These are phyloP conservation scores for Drosophila pandora DNA, from an alignment of 1,140 invertebrate species.

Conservation along the genomic window DNA sequence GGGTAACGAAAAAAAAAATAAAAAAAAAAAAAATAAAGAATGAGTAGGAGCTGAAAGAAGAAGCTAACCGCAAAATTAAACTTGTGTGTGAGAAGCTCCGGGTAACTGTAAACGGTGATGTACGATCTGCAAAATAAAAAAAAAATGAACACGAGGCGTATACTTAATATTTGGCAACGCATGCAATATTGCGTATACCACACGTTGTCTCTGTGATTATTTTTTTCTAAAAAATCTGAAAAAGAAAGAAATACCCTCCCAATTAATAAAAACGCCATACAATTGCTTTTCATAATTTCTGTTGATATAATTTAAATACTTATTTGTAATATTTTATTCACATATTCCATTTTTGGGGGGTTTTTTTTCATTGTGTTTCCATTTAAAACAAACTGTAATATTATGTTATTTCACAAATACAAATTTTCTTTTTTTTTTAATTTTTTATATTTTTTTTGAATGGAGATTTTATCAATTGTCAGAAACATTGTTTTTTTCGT, in stretches of 20 bases:
- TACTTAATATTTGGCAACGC: not conserved
- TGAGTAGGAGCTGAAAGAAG: constrained; percentile 4
- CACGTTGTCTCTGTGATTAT: not conserved
- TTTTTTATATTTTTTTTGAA: constrained; percentile 23
- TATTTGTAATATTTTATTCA: constrained; percentile 79
- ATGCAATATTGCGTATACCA: not conserved
- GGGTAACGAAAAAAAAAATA: constrained; percentile 4
- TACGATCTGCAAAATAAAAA: too few species aligned
- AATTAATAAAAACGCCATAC: constrained; percentile 4
- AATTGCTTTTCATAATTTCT: constrained; percentile 61
- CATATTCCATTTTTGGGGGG: constrained; percentile 66
- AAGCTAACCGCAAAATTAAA: constrained; percentile 13
- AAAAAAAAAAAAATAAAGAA: not conserved
- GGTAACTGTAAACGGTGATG: not conserved
- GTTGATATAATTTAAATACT: constrained; percentile 81
- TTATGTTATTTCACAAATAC: constrained; percentile 78
- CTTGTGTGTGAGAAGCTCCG: not conserved
- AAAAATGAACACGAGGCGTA: not conserved
- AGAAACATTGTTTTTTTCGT: constrained; percentile 22
- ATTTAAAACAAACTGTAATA: constrained; percentile 77
- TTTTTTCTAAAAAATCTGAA: not conserved
- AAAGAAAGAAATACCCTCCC: not conserved
- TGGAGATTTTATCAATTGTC: constrained; percentile 42
- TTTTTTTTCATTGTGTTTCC: constrained; percentile 29
- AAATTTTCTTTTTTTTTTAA: constrained; percentile 42